These are phyloP conservation scores for Helobdella robusta DNA, from an alignment of 2,888 invertebrate species.

Conservation along the genomic window DNA sequence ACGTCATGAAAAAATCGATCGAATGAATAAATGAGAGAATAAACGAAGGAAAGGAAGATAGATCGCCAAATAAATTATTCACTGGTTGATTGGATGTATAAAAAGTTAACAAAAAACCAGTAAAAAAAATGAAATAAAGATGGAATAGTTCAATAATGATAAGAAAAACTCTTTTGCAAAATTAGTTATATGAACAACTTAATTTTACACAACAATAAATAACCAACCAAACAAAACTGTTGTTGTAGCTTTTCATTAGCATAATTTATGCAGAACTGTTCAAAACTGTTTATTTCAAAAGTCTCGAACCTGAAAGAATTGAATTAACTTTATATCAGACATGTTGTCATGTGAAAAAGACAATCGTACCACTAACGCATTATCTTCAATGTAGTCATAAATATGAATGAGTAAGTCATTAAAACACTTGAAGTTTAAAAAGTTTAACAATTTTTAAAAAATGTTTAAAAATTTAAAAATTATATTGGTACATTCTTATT, in stretches of 20 bases:
- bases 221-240: slow-evolving; percentile 79
- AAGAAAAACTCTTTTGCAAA: too few species aligned
- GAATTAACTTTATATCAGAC: neutral
- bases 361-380: too few species aligned
- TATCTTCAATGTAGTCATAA: too few species aligned
- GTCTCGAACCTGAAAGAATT: slow-evolving; percentile 45
- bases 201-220: too few species aligned
- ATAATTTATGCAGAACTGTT: slow-evolving; percentile 98
- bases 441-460: too few species aligned
- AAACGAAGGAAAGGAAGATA: neutral
- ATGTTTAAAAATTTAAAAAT: neutral
- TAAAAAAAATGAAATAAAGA: neutral
- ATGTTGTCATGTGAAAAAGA: neutral
- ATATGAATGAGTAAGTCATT: too few species aligned
- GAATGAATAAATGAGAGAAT: too few species aligned
- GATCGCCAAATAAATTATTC: neutral
- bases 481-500: neutral
- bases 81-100: neutral
- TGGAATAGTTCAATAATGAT: too few species aligned
- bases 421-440: too few species aligned
- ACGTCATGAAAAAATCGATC: too few species aligned
- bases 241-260: slow-evolving; percentile 98
- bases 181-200: too few species aligned
- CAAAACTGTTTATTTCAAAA: slow-evolving; percentile 73
- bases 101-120: neutral